A percentile compares a stretch with the other conserved stretches of the same genome.
phyloP scores from a whole-genome alignment of 1,140 invertebrate genomes.

The Mizuhopecten yessoensis region DNA sequence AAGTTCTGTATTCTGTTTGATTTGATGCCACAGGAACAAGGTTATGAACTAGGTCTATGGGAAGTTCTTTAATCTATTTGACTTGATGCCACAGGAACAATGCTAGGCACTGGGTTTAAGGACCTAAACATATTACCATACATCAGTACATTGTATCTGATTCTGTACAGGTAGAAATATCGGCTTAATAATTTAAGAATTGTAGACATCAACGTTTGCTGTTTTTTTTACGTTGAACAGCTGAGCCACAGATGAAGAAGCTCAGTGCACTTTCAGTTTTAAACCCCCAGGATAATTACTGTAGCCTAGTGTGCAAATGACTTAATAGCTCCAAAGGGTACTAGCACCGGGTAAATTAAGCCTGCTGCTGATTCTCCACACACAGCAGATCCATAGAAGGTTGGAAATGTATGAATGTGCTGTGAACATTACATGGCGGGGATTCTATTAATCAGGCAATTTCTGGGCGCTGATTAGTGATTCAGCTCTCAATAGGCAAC shows the following conservation, averaged over 20 bases:
- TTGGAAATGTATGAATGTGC: background rate
- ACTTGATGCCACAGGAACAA: too few species aligned
- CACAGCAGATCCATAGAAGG: background rate
- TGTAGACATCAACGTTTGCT: background rate
- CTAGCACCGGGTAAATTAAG: background rate
- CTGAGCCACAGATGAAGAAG: background rate
- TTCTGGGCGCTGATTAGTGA: background rate
- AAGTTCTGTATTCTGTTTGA: too few species aligned
- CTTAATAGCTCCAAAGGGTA: background rate
- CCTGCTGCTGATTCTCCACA: background rate
- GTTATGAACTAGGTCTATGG: too few species aligned
- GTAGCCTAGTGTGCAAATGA: background rate
- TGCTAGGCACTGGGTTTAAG: too few species aligned
- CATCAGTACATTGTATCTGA: too few species aligned
- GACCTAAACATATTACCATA: too few species aligned
- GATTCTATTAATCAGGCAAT: background rate
- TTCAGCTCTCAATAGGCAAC: background rate
- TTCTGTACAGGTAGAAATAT: background rate
- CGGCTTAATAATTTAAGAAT: background rate
- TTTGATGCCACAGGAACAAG: too few species aligned
- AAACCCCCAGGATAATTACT: background rate
- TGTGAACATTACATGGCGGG: background rate
- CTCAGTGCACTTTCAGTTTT: slow-evolving; percentile 15
- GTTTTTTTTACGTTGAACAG: too few species aligned
- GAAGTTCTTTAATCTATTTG: too few species aligned